Percentiles rank a stretch among this genome's conserved stretches.
Evolutionary conservation across 1,140 invertebrate genomes (phyloP).

Genomic region (Theocolax elegans): DNA sequence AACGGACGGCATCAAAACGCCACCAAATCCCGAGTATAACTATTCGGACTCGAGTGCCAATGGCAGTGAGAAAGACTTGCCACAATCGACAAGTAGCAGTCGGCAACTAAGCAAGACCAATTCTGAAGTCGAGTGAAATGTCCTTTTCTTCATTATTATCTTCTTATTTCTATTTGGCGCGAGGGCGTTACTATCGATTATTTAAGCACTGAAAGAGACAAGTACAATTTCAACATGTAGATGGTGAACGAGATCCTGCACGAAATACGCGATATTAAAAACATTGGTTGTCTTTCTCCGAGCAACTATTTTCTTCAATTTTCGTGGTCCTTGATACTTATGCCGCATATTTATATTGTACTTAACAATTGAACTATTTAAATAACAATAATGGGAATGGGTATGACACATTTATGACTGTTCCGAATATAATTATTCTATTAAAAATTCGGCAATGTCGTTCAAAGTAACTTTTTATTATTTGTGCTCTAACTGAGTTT

Average conservation of each 20-base stretch:
- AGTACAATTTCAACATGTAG: conserved; percentile 22
- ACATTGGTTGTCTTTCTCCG: neutral
- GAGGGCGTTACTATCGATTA: neutral
- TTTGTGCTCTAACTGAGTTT: too few relatives aligned
- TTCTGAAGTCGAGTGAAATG: conserved; percentile 20
- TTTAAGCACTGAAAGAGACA: conserved; percentile 24
- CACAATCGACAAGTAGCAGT: conserved; percentile 4
- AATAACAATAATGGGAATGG: too few relatives aligned
- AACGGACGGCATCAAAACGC: conserved; percentile 52
- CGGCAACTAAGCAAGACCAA: neutral
- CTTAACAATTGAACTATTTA: neutral
- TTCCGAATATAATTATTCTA: too few relatives aligned
- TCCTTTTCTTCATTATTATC: neutral
- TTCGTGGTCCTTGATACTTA: conserved; percentile 29
- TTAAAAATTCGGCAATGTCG: too few relatives aligned
- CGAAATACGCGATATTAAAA: too few relatives aligned
- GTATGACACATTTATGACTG: too few relatives aligned
- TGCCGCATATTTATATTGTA: conserved; percentile 3
- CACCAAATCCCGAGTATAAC: conserved; percentile 44
- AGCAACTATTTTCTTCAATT: neutral
- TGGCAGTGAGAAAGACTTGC: conserved; percentile 45
- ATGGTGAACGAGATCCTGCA: neutral
- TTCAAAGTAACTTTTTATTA: too few relatives aligned
- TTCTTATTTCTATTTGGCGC: neutral
- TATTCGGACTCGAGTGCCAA: conserved; percentile 43